Evolutionary conservation across 2,888 invertebrate genomes (phyloP).

Genomic region (Vanessa cardui): DNA sequence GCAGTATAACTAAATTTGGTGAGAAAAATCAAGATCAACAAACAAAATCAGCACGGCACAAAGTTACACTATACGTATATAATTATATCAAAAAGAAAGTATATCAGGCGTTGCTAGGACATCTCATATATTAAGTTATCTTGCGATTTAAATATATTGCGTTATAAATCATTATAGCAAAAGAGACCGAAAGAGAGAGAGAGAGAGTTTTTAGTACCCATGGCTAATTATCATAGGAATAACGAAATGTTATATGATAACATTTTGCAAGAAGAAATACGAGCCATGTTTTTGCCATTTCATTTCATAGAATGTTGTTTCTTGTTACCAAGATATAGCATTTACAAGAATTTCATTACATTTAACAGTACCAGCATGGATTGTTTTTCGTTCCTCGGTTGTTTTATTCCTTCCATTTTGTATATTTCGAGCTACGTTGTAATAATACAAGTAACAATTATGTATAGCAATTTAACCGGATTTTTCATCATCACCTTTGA

Average conservation of each 20-base stretch:
- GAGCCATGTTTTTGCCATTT: constrained; percentile 22
- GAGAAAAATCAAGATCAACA: not conserved
- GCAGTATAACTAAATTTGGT: not conserved
- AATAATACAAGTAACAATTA: not conserved
- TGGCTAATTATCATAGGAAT: not conserved
- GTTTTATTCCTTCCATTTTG: not conserved
- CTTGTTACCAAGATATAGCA: constrained; percentile 24
- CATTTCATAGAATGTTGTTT: constrained; percentile 16
- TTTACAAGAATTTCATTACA: constrained; percentile 21
- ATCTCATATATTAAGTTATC: too few relatives aligned
- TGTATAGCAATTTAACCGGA: not conserved
- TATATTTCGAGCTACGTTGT: not conserved
- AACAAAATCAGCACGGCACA: not conserved
- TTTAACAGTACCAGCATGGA: constrained; percentile 18
- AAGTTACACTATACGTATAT: too few relatives aligned
- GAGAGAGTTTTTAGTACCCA: not conserved
- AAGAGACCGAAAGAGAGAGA: too few relatives aligned
- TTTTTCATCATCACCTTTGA: not conserved
- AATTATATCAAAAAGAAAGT: too few relatives aligned
- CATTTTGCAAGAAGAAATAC: constrained; percentile 12
- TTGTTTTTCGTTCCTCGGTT: not conserved
- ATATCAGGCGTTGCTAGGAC: too few relatives aligned
- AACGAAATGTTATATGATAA: constrained; percentile 24
- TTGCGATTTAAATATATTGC: too few relatives aligned
- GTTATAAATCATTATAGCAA: too few relatives aligned